Evolutionary conservation across 2,888 invertebrate genomes (phyloP), one percentile per base, ranked within the genome.

Genomic region (Chrysolina oricalcia): DNA sequence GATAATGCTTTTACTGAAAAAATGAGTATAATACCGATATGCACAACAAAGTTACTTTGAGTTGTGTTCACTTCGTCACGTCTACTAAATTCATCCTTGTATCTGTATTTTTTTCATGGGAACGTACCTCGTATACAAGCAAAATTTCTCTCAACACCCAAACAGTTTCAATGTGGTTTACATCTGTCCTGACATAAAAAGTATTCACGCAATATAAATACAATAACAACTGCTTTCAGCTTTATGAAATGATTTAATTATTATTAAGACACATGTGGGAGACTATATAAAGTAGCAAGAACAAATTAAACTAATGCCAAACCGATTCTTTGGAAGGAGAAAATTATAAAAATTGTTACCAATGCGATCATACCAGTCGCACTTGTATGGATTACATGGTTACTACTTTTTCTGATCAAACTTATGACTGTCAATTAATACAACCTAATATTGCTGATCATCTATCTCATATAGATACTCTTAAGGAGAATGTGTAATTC

Each of bases 151-250:
- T 27, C 59, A n/a, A 59, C 59, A 59, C 59, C 59, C 59, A 73
- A 63, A 50, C 73, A 69, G 46, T 46, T 59, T 69, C 50, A 73
- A 73, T 69, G 50, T 73, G 73, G 50, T 64, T 64, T 69, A 69
- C 73, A 73, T 73, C 73, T 73, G 73, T 64, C 69, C 23, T 13
- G 23, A 64, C 73, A 73, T 68, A 73, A 73, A 72, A 73, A 66
- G 27, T 64, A 40, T 73, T 41, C 50, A 69, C 21, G 63, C 68
- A 69, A 69, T 63, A 67, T 73, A 73, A 69, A 69, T 73, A 64
- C 63, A 64, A 73, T 73, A 68, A 68, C 73, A 73, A 73, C 73
- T 73, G 73, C 73, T 69, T 40, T 64, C 53, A 17, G 68, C 48
- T 63, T 69, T 64, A 53, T 53, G 63, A 69, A 73, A 73, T 73